Base-by-base conservation (phyloP, 2,113 vertebrate genomes). In the Equus przewalskii region DNA sequence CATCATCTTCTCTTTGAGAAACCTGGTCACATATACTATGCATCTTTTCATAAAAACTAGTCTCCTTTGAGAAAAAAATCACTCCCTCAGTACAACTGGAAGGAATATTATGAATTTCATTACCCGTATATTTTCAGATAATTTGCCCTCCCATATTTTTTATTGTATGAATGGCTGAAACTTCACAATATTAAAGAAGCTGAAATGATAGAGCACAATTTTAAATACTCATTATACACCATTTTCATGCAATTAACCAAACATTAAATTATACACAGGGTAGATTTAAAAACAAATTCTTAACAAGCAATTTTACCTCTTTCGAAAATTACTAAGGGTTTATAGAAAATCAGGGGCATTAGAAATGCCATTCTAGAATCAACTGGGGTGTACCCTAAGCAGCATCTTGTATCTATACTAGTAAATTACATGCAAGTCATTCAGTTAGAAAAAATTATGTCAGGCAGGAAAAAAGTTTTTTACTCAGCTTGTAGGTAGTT, bases 351-450 rank as follows among this genome's bases (percentile, higher is more conserved):
- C 14, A 84, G 5, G 12, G 13, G 14, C 16, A 79, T 49, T 60
- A 44, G 15, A 93, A 90, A 62, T 64, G 44, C 21, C 69, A 41
- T 46, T 86, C 44, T 36, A 82, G n/a, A 93, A 62, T 67, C 87
- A 97, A 36, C 13, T 33, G 44, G 44, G 87, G 4, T 30, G 13
- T 11, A 83, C 73, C n/a, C 75, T 56, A 94, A 93, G 41, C 51
- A 76, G 13, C 46, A 46, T 33, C 28, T 76, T 49, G 60, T 26
- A 83, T 58, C 44, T 78, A 0, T 36, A 65, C 83, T 46, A 84
- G 58, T 21, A 94, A 92, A 96, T 73, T 51, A 70, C 22, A 96
- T 5, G 36, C 13, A 73, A 88, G 33, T 73, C 44, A 96, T 49
- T 44, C 51, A 80, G 90, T 16, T 51, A 91, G 36, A 75, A 41